These are phyloP conservation scores for Sisor rabdophorus DNA, from an alignment of 2,113 vertebrate genomes.

Conservation along the genomic window DNA sequence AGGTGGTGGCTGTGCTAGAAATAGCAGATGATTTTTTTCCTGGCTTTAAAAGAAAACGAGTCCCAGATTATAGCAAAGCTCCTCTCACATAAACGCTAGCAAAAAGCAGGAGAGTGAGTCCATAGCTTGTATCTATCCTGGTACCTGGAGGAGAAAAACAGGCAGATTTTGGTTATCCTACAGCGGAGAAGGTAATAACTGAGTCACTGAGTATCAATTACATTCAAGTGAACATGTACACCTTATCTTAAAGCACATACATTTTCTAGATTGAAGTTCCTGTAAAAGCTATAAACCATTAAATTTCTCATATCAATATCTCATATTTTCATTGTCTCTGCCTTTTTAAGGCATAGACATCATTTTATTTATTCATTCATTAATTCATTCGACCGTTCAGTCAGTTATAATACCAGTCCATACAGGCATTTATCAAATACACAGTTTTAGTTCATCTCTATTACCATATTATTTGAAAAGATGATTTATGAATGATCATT, in stretches of 20 bases:
- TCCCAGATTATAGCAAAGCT: slow-evolving; percentile 84
- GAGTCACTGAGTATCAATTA: slow-evolving; percentile 20
- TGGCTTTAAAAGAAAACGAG: slow-evolving; percentile 79
- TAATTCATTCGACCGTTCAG: too few relatives aligned
- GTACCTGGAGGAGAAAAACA: slow-evolving; percentile 88
- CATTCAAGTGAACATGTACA: slow-evolving; percentile 4
- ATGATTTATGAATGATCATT: slow-evolving; percentile 37
- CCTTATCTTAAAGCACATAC: slow-evolving; percentile 4
- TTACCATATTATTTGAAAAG: slow-evolving; percentile 8
- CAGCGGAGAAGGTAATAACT: slow-evolving; percentile 57
- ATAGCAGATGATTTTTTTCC: slow-evolving; percentile 82
- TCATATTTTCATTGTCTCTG: neutral
- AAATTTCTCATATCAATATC: neutral
- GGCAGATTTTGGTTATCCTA: slow-evolving; percentile 55
- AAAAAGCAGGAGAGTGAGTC: slow-evolving; percentile 88
- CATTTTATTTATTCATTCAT: neutral
- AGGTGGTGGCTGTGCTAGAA: slow-evolving; percentile 81
- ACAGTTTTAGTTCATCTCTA: slow-evolving; percentile 1
- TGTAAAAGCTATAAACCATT: neutral
- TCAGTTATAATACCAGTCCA: neutral
- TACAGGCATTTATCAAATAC: neutral
- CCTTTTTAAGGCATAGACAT: neutral
- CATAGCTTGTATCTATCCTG: slow-evolving; percentile 88
- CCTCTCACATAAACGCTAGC: slow-evolving; percentile 83
- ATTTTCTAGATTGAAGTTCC: neutral